Base-by-base conservation (phyloP, 2,888 invertebrate genomes). In the Luperina nickerlii region DNA sequence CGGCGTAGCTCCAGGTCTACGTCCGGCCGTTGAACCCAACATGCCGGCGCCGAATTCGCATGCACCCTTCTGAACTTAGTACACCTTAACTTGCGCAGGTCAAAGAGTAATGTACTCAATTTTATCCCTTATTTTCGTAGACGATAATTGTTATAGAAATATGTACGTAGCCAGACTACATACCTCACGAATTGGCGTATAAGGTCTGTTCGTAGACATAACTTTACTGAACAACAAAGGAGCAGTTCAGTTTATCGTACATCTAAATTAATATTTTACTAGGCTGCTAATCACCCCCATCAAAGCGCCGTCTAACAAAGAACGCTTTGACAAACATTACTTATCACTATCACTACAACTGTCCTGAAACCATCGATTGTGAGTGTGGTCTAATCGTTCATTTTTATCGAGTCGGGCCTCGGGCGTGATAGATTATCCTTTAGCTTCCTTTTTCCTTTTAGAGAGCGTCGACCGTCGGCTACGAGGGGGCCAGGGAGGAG, bases 391-490 rank as follows among this genome's bases (percentile, higher is more conserved):
- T 95, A 96, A 96, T 96, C 95, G 95, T 96, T 95, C 95, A 96
- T 96, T 96, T 96, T 96, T 96, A 96, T 96, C 96, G 96, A 95
- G 94, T 94, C 94, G 94, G 91, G 95, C 96, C 95, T 94, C 94
- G 94, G 94, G 95, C 96, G 95, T 96, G 96, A 96, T 96, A 96
- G 96, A 96, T 96, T 96, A 96, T 96, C 96, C 96, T 96, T 95
- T 94, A 94, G 94, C 94, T 96, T 96, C 95, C 96, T 96, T 96
- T 96, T 96, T 96, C 95, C 94, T 96, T 96, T 95, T 94, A 93
- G 95, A 95, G 96, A 96, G 95, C 96, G 96, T 96, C 96, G 96
- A 96, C 96, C 96, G 96, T 91, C 94, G 95, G 94, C 93, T 94
- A 93, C 92, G 93, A 94, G 94, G 93, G 92, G 92, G 87, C 76